A percentile compares a stretch with the other conserved stretches of the same genome.
Conservation (phyloP, 2,113 vertebrate genomes). For the Nyctibius bracteatus region DNA sequence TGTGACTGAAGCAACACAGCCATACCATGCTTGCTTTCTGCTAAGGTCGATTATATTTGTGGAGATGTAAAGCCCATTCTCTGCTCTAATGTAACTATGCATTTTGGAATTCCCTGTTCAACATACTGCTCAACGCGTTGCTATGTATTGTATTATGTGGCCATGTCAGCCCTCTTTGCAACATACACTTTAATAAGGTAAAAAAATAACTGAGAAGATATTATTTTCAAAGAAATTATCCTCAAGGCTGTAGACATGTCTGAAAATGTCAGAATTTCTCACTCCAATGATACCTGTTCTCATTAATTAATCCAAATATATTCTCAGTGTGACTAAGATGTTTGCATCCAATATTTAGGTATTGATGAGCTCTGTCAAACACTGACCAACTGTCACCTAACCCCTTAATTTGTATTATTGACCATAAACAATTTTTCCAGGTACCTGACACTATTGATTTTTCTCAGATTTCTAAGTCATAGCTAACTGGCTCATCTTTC, state of each 20-base stretch:
- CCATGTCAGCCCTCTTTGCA: background rate
- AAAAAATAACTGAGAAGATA: background rate
- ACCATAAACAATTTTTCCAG: background rate
- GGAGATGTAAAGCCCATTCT: background rate
- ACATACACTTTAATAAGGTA: background rate
- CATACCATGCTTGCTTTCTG: background rate
- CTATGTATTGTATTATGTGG: background rate
- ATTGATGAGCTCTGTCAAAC: background rate
- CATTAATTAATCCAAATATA: background rate
- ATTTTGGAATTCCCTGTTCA: background rate
- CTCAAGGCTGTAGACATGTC: background rate
- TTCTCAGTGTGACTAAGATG: background rate
- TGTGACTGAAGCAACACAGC: background rate
- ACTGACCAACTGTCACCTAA: background rate
- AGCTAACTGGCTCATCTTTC: background rate
- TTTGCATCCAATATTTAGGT: background rate
- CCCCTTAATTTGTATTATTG: background rate
- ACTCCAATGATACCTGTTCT: background rate
- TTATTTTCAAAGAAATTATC: background rate
- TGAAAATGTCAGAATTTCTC: background rate
- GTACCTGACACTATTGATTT: background rate
- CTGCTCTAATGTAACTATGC: background rate
- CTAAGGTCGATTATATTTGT: background rate
- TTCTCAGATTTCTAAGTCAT: background rate
- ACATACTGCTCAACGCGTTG: background rate